Evolutionary conservation across 2,797 vertebrate species (phyloP).

Genomic region (Meriones psammophilus): DNA sequence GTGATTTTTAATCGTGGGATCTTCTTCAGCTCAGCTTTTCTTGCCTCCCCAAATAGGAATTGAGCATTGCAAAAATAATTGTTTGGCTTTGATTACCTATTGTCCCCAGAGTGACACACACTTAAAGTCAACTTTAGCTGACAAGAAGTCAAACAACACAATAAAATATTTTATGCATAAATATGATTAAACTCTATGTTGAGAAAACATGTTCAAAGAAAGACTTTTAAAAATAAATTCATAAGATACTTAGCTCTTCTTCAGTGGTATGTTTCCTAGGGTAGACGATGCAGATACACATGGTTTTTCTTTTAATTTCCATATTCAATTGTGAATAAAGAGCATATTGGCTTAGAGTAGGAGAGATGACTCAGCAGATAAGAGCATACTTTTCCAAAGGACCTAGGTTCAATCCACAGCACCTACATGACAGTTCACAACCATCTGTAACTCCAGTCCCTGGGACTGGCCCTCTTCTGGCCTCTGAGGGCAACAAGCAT

Average conservation of each 20-base stretch:
- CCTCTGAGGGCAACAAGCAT: not conserved
- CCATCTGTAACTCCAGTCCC: not conserved
- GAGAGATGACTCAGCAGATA: not conserved
- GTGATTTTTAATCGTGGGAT: slow-evolving; percentile 16
- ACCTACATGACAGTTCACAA: not conserved
- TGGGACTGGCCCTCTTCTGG: not conserved
- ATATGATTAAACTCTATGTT: slow-evolving; percentile 79
- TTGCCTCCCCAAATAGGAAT: slow-evolving; percentile 24
- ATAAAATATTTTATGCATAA: slow-evolving; percentile 83
- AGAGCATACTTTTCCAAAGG: not conserved
- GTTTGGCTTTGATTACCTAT: not conserved
- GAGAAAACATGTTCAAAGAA: slow-evolving; percentile 81
- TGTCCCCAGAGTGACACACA: slow-evolving; percentile 34
- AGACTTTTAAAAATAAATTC: slow-evolving; percentile 75
- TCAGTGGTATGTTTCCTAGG: slow-evolving; percentile 36
- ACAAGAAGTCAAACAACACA: slow-evolving; percentile 73
- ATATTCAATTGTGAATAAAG: not conserved
- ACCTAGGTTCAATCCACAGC: not conserved
- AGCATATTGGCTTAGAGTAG: not conserved
- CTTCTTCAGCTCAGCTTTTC: not conserved
- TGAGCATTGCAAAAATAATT: not conserved
- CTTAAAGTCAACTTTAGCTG: slow-evolving; percentile 59
- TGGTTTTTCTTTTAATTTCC: slow-evolving; percentile 69
- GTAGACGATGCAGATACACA: slow-evolving; percentile 48
- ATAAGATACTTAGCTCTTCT: slow-evolving; percentile 72